Conservation (phyloP, 2,888 invertebrate genomes). For the Lathronympha strigana region DNA sequence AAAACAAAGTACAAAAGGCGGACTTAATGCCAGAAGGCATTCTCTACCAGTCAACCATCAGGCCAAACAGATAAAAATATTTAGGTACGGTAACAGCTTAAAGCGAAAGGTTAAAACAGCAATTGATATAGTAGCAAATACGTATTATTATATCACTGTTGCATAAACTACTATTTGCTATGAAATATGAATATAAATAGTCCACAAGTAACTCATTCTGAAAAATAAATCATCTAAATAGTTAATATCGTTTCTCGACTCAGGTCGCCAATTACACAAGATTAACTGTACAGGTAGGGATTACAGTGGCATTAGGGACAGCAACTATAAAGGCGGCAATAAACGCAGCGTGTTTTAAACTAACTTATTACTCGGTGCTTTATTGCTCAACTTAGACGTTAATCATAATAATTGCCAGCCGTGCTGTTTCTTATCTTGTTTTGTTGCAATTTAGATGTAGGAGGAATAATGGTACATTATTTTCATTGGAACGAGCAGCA, state of each 20-base stretch:
- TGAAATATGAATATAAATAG: too few species aligned
- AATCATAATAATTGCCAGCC: constrained; percentile 34
- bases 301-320: constrained; percentile 49
- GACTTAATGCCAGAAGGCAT: too few species aligned
- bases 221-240: background rate
- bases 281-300: constrained; percentile 55
- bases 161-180: too few species aligned
- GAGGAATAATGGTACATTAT: constrained; percentile 11
- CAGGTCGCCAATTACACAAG: constrained; percentile 50
- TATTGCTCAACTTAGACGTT: constrained; percentile 33
- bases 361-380: constrained; percentile 32
- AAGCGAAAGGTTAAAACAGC: too few species aligned
- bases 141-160: too few species aligned
- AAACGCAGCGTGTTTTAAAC: constrained; percentile 33
- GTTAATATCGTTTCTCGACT: constrained; percentile 15
- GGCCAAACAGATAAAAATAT: too few species aligned
- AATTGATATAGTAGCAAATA: too few species aligned
- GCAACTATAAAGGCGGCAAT: constrained; percentile 40
- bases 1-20: too few species aligned
- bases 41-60: too few species aligned
- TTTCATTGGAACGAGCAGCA: background rate
- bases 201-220: too few species aligned
- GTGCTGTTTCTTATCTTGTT: constrained; percentile 21
- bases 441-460: constrained; percentile 9
- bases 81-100: too few species aligned